Evolutionary conservation across 2,797 vertebrate genomes (phyloP), one percentile per base, ranked within the genome.

Genomic region (Perodicticus potto): DNA sequence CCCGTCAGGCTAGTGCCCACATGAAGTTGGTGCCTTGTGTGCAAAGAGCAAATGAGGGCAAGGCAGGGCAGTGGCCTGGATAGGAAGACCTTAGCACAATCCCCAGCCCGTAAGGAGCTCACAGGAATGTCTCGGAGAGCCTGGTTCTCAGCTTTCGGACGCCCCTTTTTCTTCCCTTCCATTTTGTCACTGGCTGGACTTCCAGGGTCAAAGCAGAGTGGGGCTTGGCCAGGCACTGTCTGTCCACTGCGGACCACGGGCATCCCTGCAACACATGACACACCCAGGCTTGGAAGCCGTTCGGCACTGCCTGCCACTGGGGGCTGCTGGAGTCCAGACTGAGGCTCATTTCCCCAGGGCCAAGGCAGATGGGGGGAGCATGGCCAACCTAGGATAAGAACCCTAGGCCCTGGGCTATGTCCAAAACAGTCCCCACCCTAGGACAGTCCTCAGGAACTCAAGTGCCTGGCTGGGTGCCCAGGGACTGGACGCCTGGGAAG

Each of bases 111-210:
- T 22, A 34, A 76, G 65, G 72, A 96, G 98, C 99, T 99, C 99
- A 99, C 99, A 2, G 99, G 99, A 98, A 99, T 99, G 98, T 99
- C 99, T 98, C 99, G 99, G 95, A 99, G 98, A 0, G 99, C 99
- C 98, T 99, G 99, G 97, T 99, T 98, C 96, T 99, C 99, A 0
- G 98, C 98, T 98, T 99, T 99, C 53, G 99, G 99, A 92, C 99
- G 99, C 96, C 99, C 99, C 98, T 99, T 99, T 98, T 99, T 99
- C 98, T 99, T 99, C 84, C 99, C 99, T 98, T 99, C 99, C 0
- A 98, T 98, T 98, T 98, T 98, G 96, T 99, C 99, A 86, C 98
- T 98, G 98, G 98, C 99, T 95, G 99, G 97, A 94, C 98, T 98
- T 98, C 99, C 99, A 99, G 97, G 94, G 96, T 96, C 78, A 97